These are phyloP conservation scores for Drosophila repleta DNA, from an alignment of 1,140 invertebrate species.

Conservation along the genomic window DNA sequence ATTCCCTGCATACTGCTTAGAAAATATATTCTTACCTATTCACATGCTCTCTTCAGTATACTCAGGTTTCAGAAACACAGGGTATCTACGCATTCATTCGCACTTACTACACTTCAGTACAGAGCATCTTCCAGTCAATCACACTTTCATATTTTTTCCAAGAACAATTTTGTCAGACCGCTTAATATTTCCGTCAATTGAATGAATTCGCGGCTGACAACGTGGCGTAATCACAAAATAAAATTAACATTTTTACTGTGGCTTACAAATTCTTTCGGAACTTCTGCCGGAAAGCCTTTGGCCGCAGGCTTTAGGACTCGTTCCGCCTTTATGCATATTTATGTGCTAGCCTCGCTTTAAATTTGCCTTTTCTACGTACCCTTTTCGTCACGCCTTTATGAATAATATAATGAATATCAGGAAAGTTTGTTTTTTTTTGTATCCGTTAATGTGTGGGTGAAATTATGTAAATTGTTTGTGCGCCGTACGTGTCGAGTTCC, in stretches of 20 bases:
- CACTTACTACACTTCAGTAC: not conserved
- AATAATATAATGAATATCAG: not conserved
- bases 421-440: constrained; percentile 14
- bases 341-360: not conserved
- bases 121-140: not conserved
- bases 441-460: constrained; percentile 26
- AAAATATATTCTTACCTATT: no score
- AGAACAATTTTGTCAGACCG: not conserved
- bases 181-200: constrained; percentile 17
- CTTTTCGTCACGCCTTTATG: constrained; percentile 2
- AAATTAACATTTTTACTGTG: constrained; percentile 16
- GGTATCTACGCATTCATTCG: not conserved
- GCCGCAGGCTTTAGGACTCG: not conserved
- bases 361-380: constrained; percentile 3
- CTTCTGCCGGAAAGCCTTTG: not conserved
- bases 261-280: not conserved
- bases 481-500: constrained; percentile 13
- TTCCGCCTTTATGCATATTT: not conserved
- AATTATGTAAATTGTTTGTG: constrained; percentile 28
- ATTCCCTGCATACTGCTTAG: no score
- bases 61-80: no score
- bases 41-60: no score
- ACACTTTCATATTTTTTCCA: not conserved
- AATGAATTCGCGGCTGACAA: constrained; percentile 2
- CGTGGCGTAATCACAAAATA: constrained; percentile 12